Evolutionary conservation across 2,113 vertebrate species (phyloP).

Genomic region (Globicephala melas): DNA sequence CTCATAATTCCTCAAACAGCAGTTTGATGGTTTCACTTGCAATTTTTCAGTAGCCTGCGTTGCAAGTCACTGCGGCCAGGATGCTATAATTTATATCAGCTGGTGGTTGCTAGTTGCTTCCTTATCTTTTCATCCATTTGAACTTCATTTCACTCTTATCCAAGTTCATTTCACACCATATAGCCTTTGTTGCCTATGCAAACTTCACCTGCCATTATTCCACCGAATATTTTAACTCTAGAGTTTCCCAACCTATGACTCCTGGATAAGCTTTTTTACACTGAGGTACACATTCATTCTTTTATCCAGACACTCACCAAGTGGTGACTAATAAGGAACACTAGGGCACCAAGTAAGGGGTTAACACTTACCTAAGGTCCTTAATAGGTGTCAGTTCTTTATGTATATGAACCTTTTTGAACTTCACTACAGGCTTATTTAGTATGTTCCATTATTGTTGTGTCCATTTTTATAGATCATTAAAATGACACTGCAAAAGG

Average conservation of each 20-base stretch:
- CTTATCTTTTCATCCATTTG: not conserved
- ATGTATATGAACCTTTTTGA: not conserved
- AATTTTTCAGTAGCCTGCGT: not conserved
- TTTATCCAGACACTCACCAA: not conserved
- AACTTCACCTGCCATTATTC: not conserved
- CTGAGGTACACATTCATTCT: not conserved
- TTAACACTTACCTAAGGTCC: not conserved
- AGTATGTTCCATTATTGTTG: not conserved
- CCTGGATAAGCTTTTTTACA: not conserved
- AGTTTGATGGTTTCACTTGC: not conserved
- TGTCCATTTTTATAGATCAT: not conserved
- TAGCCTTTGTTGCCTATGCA: not conserved
- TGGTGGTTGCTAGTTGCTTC: not conserved
- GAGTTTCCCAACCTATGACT: not conserved
- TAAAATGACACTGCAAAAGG: not conserved
- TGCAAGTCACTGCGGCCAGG: not conserved
- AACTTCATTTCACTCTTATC: not conserved
- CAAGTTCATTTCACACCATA: not conserved
- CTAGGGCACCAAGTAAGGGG: not conserved
- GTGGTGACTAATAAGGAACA: not conserved
- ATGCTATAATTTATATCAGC: not conserved
- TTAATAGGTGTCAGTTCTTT: not conserved
- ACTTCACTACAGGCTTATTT: not conserved
- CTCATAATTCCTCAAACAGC: not conserved
- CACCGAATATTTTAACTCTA: not conserved